Evolutionary conservation across 2,797 vertebrate species (phyloP).

Genomic region (Rhinella marina): DNA sequence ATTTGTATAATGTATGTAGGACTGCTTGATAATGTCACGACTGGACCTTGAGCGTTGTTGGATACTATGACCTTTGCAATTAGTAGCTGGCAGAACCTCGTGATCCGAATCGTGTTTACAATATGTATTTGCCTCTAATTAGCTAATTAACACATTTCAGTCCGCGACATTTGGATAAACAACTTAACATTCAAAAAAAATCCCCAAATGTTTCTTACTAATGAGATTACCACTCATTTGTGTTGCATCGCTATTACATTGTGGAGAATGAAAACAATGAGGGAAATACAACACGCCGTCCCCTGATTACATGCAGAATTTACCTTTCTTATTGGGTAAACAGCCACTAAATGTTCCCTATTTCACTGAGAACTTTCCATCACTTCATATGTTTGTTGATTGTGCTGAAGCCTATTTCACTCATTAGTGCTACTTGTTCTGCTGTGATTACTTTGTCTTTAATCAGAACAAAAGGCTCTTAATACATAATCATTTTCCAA

Average conservation of each 20-base stretch:
- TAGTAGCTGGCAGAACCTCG: background rate
- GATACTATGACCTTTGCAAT: background rate
- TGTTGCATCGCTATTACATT: background rate
- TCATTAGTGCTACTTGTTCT: background rate
- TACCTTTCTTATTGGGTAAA: conserved; percentile 10
- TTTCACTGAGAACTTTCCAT: background rate
- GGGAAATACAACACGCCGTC: background rate
- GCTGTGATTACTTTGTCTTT: background rate
- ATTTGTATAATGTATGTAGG: background rate
- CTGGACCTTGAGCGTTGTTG: background rate
- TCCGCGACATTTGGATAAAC: conserved; percentile 20
- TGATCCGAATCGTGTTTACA: conserved; percentile 25
- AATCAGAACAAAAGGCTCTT: conserved; percentile 1
- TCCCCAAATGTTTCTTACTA: conserved; percentile 15
- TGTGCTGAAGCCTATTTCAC: background rate
- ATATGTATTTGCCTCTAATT: conserved; percentile 21
- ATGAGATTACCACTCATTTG: conserved; percentile 2
- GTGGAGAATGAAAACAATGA: conserved; percentile 3
- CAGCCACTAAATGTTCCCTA: background rate
- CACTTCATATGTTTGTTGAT: background rate
- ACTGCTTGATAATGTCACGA: background rate
- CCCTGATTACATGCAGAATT: background rate
- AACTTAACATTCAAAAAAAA: conserved; percentile 34
- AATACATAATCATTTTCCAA: background rate
- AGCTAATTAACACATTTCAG: conserved; percentile 37